phyloP scores from a whole-genome alignment of 2,888 invertebrate genomes.

The Synergus gifuensis region DNA sequence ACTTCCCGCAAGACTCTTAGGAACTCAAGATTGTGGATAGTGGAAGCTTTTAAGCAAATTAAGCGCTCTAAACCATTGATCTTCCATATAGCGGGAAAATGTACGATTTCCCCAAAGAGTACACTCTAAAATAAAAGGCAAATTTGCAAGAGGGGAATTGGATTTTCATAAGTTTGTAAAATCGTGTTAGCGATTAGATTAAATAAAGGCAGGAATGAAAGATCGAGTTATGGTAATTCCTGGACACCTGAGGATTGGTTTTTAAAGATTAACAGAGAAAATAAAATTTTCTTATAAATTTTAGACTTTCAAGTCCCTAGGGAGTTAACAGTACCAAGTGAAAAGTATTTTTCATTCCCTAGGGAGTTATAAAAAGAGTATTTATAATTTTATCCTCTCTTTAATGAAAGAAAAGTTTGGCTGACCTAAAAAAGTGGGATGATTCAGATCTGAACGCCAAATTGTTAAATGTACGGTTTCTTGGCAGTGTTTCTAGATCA shows the following conservation, averaged over 20 bases:
- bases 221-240: background rate
- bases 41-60: slow-evolving; percentile 26
- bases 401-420: background rate
- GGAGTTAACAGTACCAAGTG: too few species aligned
- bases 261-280: background rate
- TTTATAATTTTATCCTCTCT: too few species aligned
- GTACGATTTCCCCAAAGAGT: background rate
- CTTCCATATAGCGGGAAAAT: background rate
- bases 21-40: slow-evolving; percentile 14
- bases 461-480: too few species aligned
- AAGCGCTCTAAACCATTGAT: slow-evolving; percentile 8
- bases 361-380: too few species aligned
- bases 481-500: too few species aligned
- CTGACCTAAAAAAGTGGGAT: background rate
- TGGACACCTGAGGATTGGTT: background rate
- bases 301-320: too few species aligned
- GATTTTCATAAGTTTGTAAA: background rate
- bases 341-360: too few species aligned
- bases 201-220: background rate
- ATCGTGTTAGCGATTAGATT: background rate
- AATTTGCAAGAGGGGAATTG: background rate
- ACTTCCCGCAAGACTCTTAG: slow-evolving; percentile 10
- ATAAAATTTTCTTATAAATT: background rate
- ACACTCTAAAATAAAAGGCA: background rate
- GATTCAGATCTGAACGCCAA: background rate